Percentiles rank a stretch among this genome's conserved stretches.
Evolutionary conservation across 1,140 invertebrate genomes (phyloP).

Genomic region (Lethrus apterus): DNA sequence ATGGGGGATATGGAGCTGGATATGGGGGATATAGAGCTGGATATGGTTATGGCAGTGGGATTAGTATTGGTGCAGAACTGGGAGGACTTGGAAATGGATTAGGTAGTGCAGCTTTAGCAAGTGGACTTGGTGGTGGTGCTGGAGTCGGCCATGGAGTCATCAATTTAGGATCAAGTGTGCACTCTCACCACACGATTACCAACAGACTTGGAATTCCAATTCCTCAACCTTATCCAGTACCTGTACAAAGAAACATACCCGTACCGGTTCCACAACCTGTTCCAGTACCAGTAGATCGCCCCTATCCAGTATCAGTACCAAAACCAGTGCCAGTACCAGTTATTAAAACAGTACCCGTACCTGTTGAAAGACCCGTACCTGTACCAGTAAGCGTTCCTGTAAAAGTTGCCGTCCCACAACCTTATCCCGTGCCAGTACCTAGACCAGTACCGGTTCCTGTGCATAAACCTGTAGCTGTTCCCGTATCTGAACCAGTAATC

Average conservation of each 20-base stretch:
- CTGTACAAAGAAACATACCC: slow-evolving; percentile 25
- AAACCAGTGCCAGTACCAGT: slow-evolving; percentile 47
- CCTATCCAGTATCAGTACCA: slow-evolving; percentile 41
- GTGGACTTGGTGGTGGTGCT: slow-evolving; percentile 16
- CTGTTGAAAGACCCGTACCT: slow-evolving; percentile 25
- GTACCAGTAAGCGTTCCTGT: slow-evolving; percentile 29
- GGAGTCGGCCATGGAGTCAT: slow-evolving; percentile 16
- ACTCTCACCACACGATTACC: slow-evolving; percentile 27
- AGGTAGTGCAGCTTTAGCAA: slow-evolving; percentile 11
- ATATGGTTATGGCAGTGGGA: not conserved
- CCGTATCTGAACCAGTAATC: slow-evolving; percentile 18
- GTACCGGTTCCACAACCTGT: slow-evolving; percentile 32
- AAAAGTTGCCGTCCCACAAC: slow-evolving; percentile 22
- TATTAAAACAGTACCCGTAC: slow-evolving; percentile 40
- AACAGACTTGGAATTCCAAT: slow-evolving; percentile 27
- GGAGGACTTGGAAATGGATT: slow-evolving; percentile 9
- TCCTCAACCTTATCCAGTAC: slow-evolving; percentile 29
- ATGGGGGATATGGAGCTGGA: not conserved
- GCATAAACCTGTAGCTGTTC: slow-evolving; percentile 5
- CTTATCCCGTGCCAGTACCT: slow-evolving; percentile 16
- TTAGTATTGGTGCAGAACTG: not conserved
- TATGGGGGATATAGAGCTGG: slow-evolving; percentile 8
- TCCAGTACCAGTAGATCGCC: slow-evolving; percentile 34
- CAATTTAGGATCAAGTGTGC: slow-evolving; percentile 22
- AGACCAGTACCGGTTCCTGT: slow-evolving; percentile 24